Evolutionary conservation across 2,888 invertebrate genomes (phyloP), one percentile per base, ranked within the genome.

Genomic region (Aquatica leii): DNA sequence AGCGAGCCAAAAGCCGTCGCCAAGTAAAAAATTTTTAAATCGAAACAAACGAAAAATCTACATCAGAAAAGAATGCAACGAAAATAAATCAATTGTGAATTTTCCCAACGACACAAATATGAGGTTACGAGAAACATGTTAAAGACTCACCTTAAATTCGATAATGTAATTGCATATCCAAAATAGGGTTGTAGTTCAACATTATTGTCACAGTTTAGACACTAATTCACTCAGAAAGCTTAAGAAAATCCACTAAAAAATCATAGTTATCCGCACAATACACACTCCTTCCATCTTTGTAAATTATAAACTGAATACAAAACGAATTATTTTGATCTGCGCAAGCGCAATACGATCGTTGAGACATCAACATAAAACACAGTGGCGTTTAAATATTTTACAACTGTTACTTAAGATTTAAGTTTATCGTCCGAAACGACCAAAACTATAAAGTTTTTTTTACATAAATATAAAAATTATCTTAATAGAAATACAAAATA

Each of bases 141-240:
- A 63, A 65, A 8, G 9, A 56, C 63, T 63, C 17, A 63, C 63
- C 59, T 37, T 62, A 53, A 53, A 58, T 24, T 48, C 15, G 43
- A 53, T 58, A 59, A 59, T 49, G 70, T 54, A 64, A 70, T 65
- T 72, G 72, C 67, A 73, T 74, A 79, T 78, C 77, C 77, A 77
- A 76, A 74, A 71, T 69, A 70, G 71, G 72, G 69, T 71, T 68
- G 69, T 75, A 71, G 74, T 76, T 74, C 74, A 75, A 73, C 79
- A 79, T 82, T 82, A 82, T 82, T 82, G 82, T 82, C 82, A 79
- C 78, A 73, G 77, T 77, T 78, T 79, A 80, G 78, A 79, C 79
- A 78, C 78, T 72, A 31, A 35, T 52, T 52, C 52, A 52, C 35
- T 79, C 77, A 78, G 74, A 70, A 75, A 77, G 74, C 73, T 72